Evolutionary conservation across 2,113 vertebrate species (phyloP).

Genomic region (Scortum barcoo): DNA sequence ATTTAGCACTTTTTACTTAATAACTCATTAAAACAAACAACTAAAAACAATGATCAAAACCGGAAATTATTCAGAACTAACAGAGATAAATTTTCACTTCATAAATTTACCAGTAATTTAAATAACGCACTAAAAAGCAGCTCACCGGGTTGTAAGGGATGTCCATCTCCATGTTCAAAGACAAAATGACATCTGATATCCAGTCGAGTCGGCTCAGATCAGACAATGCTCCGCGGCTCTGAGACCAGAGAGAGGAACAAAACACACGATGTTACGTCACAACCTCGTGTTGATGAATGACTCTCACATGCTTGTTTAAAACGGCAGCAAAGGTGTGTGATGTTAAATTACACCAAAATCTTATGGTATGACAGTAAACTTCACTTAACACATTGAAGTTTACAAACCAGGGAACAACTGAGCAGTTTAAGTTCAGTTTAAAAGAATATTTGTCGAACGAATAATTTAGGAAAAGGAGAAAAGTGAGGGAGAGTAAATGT

Average conservation of each 20-base stretch:
- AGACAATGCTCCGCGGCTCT: constrained; percentile 18
- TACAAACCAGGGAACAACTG: not conserved
- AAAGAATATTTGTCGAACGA: not conserved
- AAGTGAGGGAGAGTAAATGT: not conserved
- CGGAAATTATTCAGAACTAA: not conserved
- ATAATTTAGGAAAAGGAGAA: not conserved
- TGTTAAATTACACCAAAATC: not conserved
- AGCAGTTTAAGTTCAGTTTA: not conserved
- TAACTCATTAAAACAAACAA: not conserved
- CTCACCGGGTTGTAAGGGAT: constrained; percentile 77
- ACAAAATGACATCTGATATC: not conserved
- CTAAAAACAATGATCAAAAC: not conserved
- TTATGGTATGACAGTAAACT: not conserved
- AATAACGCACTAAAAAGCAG: not conserved
- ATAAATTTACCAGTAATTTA: not conserved
- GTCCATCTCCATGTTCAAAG: constrained; percentile 67
- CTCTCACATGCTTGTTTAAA: not conserved
- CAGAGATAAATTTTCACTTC: not conserved
- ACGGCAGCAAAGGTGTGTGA: not conserved
- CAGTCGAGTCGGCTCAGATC: not conserved
- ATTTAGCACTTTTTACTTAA: not conserved
- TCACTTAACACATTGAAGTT: too few relatives aligned
- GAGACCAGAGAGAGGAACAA: constrained; percentile 31
- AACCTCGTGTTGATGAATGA: not conserved
- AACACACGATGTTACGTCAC: not conserved